Evolutionary conservation across 2,888 invertebrate genomes (phyloP), one percentile per base, ranked within the genome.

Genomic region (Drosophila paranaensis): DNA sequence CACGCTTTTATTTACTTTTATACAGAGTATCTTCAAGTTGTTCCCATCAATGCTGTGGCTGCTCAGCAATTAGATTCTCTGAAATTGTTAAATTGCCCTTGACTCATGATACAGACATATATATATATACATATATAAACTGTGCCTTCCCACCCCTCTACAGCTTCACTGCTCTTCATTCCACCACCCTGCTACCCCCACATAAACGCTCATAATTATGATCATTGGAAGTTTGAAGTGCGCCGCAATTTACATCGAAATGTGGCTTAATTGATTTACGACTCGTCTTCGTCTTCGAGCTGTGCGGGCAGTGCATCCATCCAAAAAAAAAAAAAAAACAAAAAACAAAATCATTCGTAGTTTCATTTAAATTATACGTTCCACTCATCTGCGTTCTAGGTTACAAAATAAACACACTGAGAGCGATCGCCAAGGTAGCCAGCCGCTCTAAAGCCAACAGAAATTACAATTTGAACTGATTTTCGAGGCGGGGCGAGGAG

Each of bases 291-390:
- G 43, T 33, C 25, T 54, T 43, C 33, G 16, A 10, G 39, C 62
- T 74, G 79, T 77, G 76, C 79, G 79, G 78, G 80, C 80, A 81
- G 70, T 82, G 82, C 87, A 82, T 45, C 67, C 65, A 20, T 20
- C 20, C 20, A 1, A 20, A 20, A 20, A 20, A 20, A 20, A 20
- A 20, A 20, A 20, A 20, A 20, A 20, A 20, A 20, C 1, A 2
- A 67, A 76, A 51, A 51, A 35, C 77, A 53, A 53, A 37, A 74
- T 79, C 64, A 82, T 88, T 88, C 69, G 77, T 82, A 79, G 85
- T 82, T 84, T 88, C 60, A 88, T 84, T 87, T 84, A 85, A 84
- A 84, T 85, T 80, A 82, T 84, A 85, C 70, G 79, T 78, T 70
- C 76, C 81, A 82, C 85, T 84, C 79, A 70, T 74, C 82, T 70